Evolutionary conservation across 1,140 invertebrate genomes (phyloP), one percentile per base, ranked within the genome.

Genomic region (Caenorhabditis latens): DNA sequence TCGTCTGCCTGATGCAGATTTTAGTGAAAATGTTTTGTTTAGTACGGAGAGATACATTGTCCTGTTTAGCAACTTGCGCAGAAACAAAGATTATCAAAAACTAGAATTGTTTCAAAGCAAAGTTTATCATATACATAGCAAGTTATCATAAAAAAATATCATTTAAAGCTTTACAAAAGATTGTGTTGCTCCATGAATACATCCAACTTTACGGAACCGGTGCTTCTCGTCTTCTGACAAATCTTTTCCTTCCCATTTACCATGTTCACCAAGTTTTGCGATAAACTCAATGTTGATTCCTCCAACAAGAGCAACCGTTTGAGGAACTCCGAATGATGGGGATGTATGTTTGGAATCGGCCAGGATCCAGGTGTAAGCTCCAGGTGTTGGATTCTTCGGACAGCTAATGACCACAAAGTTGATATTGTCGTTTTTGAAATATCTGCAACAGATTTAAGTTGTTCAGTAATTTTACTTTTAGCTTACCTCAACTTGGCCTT

Each of bases 141-240:
- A 2, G 2, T 1, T 32, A 2, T 32, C n/a, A 32, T 32, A 1
- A 1, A 32, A 32, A 32, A 32, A 2, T 0, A 32, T 0, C 32
- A 32, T 53, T 53, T 53, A 14, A 2, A 53, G 50, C 11, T 53
- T 53, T 53, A 53, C 50, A 1, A 53, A 53, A 14, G 50, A 53
- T 16, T 6, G 50, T 3, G 50, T 53, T 53, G 11, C 13, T 50
- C 46, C 71, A 24, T 43, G n/a, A 4, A 50, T 19, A 14, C 71
- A 79, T 50, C 71, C 71, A 53, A 79, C 46, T 13, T 46, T n/a
- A 11, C 71, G 71, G 71, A 79, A 79, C 14, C n/a, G 50, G 5
- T 53, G 43, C 19, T 53, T 79, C 7, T 50, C n/a, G 40, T 79
- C 71, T 13, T 79, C 11, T 13, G 46, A 19, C 7, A 50, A 50